Base-by-base conservation (phyloP, 2,113 vertebrate genomes). In the Coregonus clupeaformis region DNA sequence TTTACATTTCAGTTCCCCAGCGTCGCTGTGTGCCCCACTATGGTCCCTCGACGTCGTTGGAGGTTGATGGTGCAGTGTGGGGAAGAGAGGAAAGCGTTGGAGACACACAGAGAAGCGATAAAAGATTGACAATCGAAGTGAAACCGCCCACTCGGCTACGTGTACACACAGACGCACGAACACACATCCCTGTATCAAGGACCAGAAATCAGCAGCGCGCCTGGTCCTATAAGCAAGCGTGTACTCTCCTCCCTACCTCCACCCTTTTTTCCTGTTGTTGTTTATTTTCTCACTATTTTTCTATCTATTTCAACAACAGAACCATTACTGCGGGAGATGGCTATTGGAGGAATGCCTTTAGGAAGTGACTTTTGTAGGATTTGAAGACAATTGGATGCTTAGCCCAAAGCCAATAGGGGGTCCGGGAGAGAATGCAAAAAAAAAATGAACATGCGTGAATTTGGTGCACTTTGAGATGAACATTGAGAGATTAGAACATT, bases 101-200 rank as follows among this genome's bases (percentile, higher is more conserved):
- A 36, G 32, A 20, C 30, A 24, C 55, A 20, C 63, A 20, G 73
- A 71, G 75, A 78, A 71, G 72, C 76, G 68, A 78, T 60, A 25
- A 16, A 66, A 66, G 74, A 71, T 66, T 72, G 80, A 71, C 77
- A 71, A 27, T 32, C 32, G 66, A 59, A 32, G 11, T 77, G 80
- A 85, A 78, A 80, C 85, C 89, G 83, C 91, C 90, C 69, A 88
- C 89, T 73, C 30, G 12, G 32, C 69, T 7, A 66, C 63, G 29
- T 20, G 3, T 76, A 45, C 64, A 65, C 74, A 82, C 36, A 30
- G 42, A 62, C 20, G 68, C 71, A 63, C 63, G 65, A n/a, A n/a
- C n/a, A n/a, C 63, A 66, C 69, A 63, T 77, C 63, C 75, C 25
- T 29, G n/a, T 36, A 25, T 80, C 27, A 70, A 25, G 47, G 59